Evolutionary conservation across 1,140 invertebrate genomes (phyloP), one percentile per base, ranked within the genome.

Genomic region (Drosophila tsacasi): DNA sequence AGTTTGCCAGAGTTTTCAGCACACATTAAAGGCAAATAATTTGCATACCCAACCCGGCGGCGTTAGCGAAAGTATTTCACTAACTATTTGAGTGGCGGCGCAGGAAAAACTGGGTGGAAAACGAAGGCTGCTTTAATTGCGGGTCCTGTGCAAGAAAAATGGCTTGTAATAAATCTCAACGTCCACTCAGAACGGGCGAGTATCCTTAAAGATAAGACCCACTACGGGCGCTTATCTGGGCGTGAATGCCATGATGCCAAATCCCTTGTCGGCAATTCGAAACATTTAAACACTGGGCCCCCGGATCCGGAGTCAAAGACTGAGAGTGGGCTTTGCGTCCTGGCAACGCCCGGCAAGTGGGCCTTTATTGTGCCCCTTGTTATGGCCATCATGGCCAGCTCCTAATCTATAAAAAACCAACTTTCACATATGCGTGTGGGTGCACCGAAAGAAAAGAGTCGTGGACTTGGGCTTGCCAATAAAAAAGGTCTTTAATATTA

Each of bases 231-330:
- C 85, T 89, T 89, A 89, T 89, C 85, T 85, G 72, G 55, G 78
- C 86, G 75, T 75, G 87, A 89, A 89, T 85, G 76, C 85, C 85
- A 72, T 62, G 67, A 76, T 62, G 75, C 65, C 86, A 89, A 89
- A 90, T 89, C 85, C 85, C 85, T 85, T 90, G 85, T 85, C 72
- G 85, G 83, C 85, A 79, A 89, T 89, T 90, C 81, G 85, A 89
- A 89, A 89, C 85, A 90, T 89, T 89, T 90, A 89, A 89, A 90
- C 81, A 85, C 75, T 79, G 60, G 21, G 32, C 52, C 13, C 50
- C 52, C 21, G 32, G 32, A 55, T 23, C 9, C 32, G 54, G 54
- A 65, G 47, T 30, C 74, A 49, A 52, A 59, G 64, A 52, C 74
- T 57, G 67, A 42, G 35, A 30, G 44, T 60, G 44, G 15, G 19